Conservation (phyloP, 2,888 invertebrate genomes). For the Mycalesis mineus region DNA sequence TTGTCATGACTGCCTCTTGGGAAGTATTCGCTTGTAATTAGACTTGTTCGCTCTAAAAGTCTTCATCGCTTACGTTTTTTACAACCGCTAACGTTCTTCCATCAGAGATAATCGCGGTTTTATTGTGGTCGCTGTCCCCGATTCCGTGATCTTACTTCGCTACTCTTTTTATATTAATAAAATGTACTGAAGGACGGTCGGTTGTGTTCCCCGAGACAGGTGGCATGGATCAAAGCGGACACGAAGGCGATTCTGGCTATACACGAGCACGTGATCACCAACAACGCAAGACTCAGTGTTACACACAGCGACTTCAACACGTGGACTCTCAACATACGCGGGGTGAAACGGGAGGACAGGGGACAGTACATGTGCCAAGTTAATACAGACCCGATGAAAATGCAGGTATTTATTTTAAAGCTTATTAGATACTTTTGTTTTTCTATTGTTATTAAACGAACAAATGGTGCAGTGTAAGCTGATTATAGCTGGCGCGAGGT, state of each 20-base stretch:
- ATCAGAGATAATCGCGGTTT: conserved; percentile 39
- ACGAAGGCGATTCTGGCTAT: conserved; percentile 95
- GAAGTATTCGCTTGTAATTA: conserved; percentile 74
- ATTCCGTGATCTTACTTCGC: neutral
- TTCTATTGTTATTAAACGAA: neutral
- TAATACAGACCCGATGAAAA: conserved; percentile 96
- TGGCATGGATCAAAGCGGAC: conserved; percentile 96
- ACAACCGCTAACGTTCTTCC: conserved; percentile 36
- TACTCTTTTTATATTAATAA: neutral
- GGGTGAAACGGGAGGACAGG: conserved; percentile 90
- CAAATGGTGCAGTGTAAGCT: neutral
- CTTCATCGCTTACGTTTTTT: conserved; percentile 57
- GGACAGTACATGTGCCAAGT: conserved; percentile 97
- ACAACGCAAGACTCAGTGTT: conserved; percentile 92
- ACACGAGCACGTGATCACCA: conserved; percentile 95
- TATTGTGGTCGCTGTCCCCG: conserved; percentile 8
- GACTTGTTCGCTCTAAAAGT: conserved; percentile 63
- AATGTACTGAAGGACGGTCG: conserved; percentile 10
- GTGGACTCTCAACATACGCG: conserved; percentile 93
- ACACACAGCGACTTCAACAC: conserved; percentile 95
- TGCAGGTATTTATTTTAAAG: conserved; percentile 83
- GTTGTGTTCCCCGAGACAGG: conserved; percentile 74
- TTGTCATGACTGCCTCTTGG: conserved; percentile 71
- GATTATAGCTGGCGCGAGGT: conserved; percentile 1
- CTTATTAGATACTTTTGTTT: neutral